Conservation (phyloP, 2,888 invertebrate species). For the Sipunculus nudus region DNA sequence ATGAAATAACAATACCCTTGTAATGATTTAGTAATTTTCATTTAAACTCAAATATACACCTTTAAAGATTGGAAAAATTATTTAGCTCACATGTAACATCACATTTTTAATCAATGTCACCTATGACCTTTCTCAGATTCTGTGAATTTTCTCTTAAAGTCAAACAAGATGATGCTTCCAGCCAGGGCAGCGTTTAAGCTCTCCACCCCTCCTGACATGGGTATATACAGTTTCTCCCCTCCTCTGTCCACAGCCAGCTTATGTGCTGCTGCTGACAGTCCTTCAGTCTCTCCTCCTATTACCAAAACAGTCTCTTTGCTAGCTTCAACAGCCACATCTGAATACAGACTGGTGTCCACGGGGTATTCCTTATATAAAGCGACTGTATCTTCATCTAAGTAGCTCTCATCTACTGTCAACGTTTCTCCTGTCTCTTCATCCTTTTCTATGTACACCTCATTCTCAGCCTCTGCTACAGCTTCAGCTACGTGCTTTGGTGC, state of each 20-base stretch:
- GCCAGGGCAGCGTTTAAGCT: slow-evolving; percentile 88
- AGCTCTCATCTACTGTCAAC: slow-evolving; percentile 10
- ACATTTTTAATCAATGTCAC: no score
- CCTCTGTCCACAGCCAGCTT: slow-evolving; percentile 72
- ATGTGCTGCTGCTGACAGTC: slow-evolving; percentile 79
- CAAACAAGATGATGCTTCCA: slow-evolving; percentile 83
- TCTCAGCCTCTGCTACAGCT: slow-evolving; percentile 22
- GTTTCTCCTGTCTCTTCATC: slow-evolving; percentile 13
- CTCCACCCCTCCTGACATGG: slow-evolving; percentile 79
- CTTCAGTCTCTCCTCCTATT: slow-evolving; percentile 89
- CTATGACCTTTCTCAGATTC: neutral
- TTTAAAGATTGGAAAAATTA: no score
- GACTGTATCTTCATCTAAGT: slow-evolving; percentile 41
- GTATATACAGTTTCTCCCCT: slow-evolving; percentile 80
- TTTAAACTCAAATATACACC: no score
- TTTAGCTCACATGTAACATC: no score
- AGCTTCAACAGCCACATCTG: slow-evolving; percentile 70
- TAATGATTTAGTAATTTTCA: no score
- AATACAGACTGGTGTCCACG: slow-evolving; percentile 26
- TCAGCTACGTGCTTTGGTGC: neutral
- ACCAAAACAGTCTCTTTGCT: slow-evolving; percentile 74
- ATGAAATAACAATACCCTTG: no score
- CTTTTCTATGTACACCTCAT: neutral
- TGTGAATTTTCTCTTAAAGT: slow-evolving; percentile 69
- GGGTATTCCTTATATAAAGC: slow-evolving; percentile 39